These are phyloP conservation scores for Ariopsis seemanni DNA, from an alignment of 2,113 vertebrate genomes.

Conservation along the genomic window DNA sequence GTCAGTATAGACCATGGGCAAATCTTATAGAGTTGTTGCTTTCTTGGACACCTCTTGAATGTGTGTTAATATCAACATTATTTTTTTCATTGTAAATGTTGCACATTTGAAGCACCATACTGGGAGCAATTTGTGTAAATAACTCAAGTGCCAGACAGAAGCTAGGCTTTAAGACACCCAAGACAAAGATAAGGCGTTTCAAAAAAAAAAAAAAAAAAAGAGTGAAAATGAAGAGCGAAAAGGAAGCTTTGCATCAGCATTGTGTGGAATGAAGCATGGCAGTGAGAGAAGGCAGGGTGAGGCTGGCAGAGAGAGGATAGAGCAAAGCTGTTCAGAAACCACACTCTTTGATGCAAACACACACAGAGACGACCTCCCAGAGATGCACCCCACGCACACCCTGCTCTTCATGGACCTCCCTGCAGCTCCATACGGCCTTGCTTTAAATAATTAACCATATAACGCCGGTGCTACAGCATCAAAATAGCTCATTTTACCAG, in stretches of 20 bases:
- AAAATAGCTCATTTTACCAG: neutral
- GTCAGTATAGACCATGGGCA: neutral
- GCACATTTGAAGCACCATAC: neutral
- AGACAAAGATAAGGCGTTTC: conserved; percentile 10
- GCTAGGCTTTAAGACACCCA: neutral
- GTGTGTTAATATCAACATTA: neutral
- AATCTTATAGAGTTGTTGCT: neutral
- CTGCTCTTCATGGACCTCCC: neutral
- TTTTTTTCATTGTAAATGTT: neutral
- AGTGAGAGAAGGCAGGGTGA: conserved; percentile 25
- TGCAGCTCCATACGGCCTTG: neutral
- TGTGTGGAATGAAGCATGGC: conserved; percentile 33
- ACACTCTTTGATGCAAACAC: neutral
- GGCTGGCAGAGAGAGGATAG: conserved; percentile 12
- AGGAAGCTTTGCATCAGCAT: conserved; percentile 35
- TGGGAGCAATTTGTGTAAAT: conserved; percentile 3
- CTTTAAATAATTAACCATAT: conserved; percentile 38
- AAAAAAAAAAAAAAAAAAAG: neutral
- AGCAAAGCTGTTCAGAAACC: conserved; percentile 30
- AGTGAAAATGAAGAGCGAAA: conserved; percentile 14
- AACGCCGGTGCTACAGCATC: neutral
- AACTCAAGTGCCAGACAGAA: conserved; percentile 2
- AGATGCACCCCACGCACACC: neutral
- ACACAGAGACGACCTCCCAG: conserved; percentile 6
- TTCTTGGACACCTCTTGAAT: neutral